Evolutionary conservation across 1,140 invertebrate species (phyloP).

Genomic region (Caligus rogercresseyi): DNA sequence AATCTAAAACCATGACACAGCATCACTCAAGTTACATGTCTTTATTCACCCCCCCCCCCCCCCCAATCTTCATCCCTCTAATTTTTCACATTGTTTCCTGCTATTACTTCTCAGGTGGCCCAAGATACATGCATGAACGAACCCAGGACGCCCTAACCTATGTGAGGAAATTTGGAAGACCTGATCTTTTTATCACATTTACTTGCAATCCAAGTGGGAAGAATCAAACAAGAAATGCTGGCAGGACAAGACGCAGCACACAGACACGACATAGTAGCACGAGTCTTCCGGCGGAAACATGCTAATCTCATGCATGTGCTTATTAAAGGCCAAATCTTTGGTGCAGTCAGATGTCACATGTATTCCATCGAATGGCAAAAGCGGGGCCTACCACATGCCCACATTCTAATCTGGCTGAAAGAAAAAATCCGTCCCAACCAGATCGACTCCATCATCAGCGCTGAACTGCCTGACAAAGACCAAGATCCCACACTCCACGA

Average conservation of each 20-base stretch:
- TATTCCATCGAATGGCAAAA: slow-evolving; percentile 27
- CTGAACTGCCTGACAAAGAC: slow-evolving; percentile 35
- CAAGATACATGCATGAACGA: too few species aligned
- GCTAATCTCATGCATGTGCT: slow-evolving; percentile 23
- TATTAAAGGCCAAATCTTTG: slow-evolving; percentile 22
- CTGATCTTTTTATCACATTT: slow-evolving; percentile 23
- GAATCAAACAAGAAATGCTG: slow-evolving; percentile 23
- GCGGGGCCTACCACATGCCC: too few species aligned
- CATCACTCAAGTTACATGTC: too few species aligned
- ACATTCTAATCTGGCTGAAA: slow-evolving; percentile 26
- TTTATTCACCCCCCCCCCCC: too few species aligned
- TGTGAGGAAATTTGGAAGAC: slow-evolving; percentile 22
- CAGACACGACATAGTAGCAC: slow-evolving; percentile 23
- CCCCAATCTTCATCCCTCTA: too few species aligned
- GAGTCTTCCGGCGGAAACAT: slow-evolving; percentile 21
- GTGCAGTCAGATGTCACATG: slow-evolving; percentile 21
- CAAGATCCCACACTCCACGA: slow-evolving; percentile 29
- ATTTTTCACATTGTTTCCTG: too few species aligned
- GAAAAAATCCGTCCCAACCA: slow-evolving; percentile 21
- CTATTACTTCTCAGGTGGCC: too few species aligned
- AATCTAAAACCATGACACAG: too few species aligned
- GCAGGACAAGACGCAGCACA: slow-evolving; percentile 20
- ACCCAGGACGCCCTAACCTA: too few species aligned
- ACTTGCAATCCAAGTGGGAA: slow-evolving; percentile 26
- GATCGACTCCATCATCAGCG: slow-evolving; percentile 27